Base-by-base conservation (phyloP, 2,113 vertebrate genomes). In the Heliornis fulica region DNA sequence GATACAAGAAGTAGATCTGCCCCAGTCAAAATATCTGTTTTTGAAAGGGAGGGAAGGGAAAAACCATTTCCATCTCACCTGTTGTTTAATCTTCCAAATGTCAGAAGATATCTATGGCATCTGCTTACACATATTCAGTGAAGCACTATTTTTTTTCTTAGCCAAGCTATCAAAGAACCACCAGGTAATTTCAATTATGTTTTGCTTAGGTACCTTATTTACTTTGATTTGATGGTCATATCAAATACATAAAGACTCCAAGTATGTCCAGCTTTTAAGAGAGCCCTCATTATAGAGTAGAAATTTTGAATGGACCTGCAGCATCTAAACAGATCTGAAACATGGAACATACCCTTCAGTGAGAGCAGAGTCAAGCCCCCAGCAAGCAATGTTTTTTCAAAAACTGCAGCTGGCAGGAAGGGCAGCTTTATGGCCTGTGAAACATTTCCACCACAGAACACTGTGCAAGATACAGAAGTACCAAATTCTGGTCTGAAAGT, bases 291-390 rank as follows among this genome's bases (percentile, higher is more conserved):
- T 65, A 64, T 0, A 83, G 3, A 57, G 11, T 25, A 40, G 2
- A 11, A 10, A 66, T 64, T 74, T n/a, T 71, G 51, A 29, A 36
- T 13, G 3, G 14, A 8, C 8, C 15, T 50, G 16, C 21, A 69
- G n/a, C 29, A 76, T 8, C 40, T 59, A 66, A 81, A 61, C 10
- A 50, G 20, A 66, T n/a, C 26, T 50, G 54, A 83, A 61, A 22
- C 0, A 0, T 22, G 34, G 34, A n/a, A 17, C 2, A 43, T 17
- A 64, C 38, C 23, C 46, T 70, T 29, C 15, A 74, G 38, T 0
- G 0, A 64, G 13, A 65, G 10, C 15, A 69, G 34, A 76, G 10
- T 22, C 31, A 82, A 59, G 17, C 20, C 15, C 54, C 21, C 40
- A 88, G 29, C 20, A 64, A 71, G 29, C 5, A 36, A 46, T 8